Evolutionary conservation across 2,888 invertebrate genomes (phyloP).

Genomic region (Orchestes rusci): DNA sequence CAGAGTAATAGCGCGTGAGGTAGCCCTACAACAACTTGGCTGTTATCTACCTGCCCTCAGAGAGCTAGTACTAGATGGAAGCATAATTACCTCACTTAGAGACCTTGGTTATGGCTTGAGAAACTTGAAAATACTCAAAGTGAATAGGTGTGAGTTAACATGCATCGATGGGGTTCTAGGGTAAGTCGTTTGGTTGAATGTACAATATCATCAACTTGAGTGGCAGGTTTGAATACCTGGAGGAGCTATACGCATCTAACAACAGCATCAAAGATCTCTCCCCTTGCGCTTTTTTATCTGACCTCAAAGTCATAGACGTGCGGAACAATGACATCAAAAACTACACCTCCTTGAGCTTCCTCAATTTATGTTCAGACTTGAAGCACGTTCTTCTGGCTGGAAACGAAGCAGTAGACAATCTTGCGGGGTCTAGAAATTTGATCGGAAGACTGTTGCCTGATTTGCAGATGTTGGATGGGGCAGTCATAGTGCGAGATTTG

Average conservation of each 20-base stretch:
- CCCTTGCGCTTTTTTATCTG: constrained; percentile 51
- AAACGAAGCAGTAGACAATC: constrained; percentile 38
- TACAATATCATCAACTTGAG: too few relatives aligned
- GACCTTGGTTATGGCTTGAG: constrained; percentile 61
- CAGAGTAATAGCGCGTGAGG: constrained; percentile 57
- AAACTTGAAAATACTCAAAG: constrained; percentile 51
- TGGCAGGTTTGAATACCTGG: constrained; percentile 48
- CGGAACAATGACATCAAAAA: constrained; percentile 38
- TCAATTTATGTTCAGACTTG: constrained; percentile 39
- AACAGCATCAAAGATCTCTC: constrained; percentile 58
- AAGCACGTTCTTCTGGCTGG: constrained; percentile 39
- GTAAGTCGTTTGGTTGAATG: too few relatives aligned
- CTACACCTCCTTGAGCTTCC: constrained; percentile 36
- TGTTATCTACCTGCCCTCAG: constrained; percentile 55
- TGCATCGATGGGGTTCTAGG: constrained; percentile 61
- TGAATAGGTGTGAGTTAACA: constrained; percentile 58
- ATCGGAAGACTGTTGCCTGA: constrained; percentile 10
- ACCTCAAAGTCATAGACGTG: constrained; percentile 45
- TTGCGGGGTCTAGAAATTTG: constrained; percentile 1
- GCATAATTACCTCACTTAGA: constrained; percentile 57
- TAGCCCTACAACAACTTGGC: constrained; percentile 57
- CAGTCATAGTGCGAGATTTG: constrained; percentile 1
- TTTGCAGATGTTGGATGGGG: constrained; percentile 7
- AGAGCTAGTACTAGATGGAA: constrained; percentile 59
- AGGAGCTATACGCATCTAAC: constrained; percentile 55